Percentiles rank a stretch among this genome's conserved stretches.
These are phyloP conservation scores for Echinarachnius parma DNA, from an alignment of 53 echinoderm and acorn worm species.

Conservation along the genomic window DNA sequence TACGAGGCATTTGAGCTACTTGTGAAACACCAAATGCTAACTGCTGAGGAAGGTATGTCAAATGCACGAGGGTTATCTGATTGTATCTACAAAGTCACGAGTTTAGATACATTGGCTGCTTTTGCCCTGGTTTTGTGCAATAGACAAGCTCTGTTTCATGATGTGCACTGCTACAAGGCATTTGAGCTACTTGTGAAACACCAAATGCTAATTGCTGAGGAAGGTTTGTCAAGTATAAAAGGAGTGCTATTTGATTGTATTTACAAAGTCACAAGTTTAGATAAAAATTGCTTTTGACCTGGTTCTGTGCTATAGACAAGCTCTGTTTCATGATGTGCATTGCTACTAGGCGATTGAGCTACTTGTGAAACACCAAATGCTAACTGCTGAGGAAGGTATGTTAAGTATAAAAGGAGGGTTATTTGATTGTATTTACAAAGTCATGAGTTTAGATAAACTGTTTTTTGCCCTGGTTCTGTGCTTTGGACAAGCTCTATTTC, in stretches of 20 bases:
- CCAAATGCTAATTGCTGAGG: conserved; percentile 89
- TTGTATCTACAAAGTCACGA: too few relatives aligned
- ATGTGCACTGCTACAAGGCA: conserved; percentile 88
- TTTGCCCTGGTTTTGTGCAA: too few relatives aligned
- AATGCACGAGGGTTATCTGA: too few relatives aligned
- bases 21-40: conserved; percentile 95
- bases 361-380: conserved; percentile 95
- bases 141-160: conserved; percentile 66
- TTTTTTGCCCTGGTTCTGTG: too few relatives aligned
- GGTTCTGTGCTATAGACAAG: conserved; percentile 76
- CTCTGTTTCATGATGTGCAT: conserved; percentile 75
- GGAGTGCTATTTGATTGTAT: too few relatives aligned
- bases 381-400: conserved; percentile 85
- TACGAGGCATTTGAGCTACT: conserved; percentile 92
- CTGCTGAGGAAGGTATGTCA: conserved; percentile 79
- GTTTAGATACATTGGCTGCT: too few relatives aligned
- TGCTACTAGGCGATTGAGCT: conserved; percentile 93
- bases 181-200: conserved; percentile 95
- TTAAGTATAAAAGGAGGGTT: too few relatives aligned
- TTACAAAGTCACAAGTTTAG: too few relatives aligned
- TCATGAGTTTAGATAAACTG: too few relatives aligned
- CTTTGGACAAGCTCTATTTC: conserved; percentile 70
- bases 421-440: too few relatives aligned
- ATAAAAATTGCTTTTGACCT: too few relatives aligned
- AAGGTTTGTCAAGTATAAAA: conserved; percentile 60